Evolutionary conservation across 2,797 vertebrate species (phyloP).

Genomic region (Apodemus agrarius): DNA sequence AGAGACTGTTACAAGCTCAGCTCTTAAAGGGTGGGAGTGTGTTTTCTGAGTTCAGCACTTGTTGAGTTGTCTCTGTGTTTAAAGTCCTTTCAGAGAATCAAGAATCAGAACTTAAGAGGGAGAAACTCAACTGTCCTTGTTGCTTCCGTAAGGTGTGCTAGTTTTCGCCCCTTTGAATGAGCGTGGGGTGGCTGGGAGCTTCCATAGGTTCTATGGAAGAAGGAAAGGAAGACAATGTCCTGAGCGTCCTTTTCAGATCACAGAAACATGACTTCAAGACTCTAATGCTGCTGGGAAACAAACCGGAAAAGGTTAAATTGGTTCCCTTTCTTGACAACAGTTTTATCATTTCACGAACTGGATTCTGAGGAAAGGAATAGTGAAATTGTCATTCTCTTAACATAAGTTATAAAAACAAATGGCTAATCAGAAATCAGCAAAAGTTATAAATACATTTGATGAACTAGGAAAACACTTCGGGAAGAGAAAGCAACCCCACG

Average conservation of each 20-base stretch:
- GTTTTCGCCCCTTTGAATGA: not conserved
- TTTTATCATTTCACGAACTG: not conserved
- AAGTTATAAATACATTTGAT: slow-evolving; percentile 63
- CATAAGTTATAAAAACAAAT: slow-evolving; percentile 55
- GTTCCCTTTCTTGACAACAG: not conserved
- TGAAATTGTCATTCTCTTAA: slow-evolving; percentile 44
- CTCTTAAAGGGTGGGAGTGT: not conserved
- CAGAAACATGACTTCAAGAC: not conserved
- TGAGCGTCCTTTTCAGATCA: not conserved
- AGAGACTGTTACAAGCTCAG: not conserved
- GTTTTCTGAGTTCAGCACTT: not conserved
- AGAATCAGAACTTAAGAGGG: not conserved
- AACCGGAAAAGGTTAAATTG: not conserved
- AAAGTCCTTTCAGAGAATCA: slow-evolving; percentile 17
- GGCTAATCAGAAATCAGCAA: slow-evolving; percentile 65
- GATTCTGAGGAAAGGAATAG: not conserved
- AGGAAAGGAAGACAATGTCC: not conserved
- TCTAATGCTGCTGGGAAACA: not conserved
- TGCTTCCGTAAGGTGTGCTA: not conserved
- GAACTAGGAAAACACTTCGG: slow-evolving; percentile 65
- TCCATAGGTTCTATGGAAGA: not conserved
- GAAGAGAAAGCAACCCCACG: slow-evolving; percentile 71
- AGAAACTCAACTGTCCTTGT: not conserved
- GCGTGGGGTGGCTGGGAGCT: not conserved
- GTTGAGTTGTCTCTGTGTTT: not conserved